Evolutionary conservation across 2,113 vertebrate genomes (phyloP), one percentile per base, ranked within the genome.

Genomic region (Salvelinus namaycush): DNA sequence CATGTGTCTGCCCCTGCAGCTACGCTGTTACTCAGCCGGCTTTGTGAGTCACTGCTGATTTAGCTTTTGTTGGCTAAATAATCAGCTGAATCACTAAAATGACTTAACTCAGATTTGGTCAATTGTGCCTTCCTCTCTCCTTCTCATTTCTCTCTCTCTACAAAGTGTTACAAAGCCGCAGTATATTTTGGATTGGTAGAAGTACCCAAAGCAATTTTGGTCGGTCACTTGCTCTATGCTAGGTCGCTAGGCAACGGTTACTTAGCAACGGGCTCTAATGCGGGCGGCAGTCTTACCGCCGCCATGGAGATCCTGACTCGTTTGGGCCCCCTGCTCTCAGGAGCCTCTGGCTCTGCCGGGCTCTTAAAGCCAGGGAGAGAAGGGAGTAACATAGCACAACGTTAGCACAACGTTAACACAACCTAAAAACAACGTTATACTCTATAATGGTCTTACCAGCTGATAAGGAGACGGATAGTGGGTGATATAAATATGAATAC

Each of bases 231-330:
- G 68, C 29, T n/a, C 29, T 18, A 20, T 44, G 72, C n/a, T 76
- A 85, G 84, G 87, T 54, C 4, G 86, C 87, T 88, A 89, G 83
- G 87, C 88, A 90, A 92, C 85, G 31, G 91, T 91, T 90, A 88
- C 90, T 82, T 81, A 81, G 89, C 89, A 91, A 91, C 91, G 83
- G 89, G 90, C 83, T 90, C 87, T 84, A 86, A 54, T 87, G 89
- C 83, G 81, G 89, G 81, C 79, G 88, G 89, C 87, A 88, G 78
- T 92, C 97, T 94, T 96, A 98, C 97, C 93, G 93, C 92, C 86
- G 14, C 14, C 51, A 97, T 88, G 88, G 96, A 96, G 93, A 97
- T 96, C 82, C 95, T 96, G 93, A 97, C 96, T 57, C 94, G 94
- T 90, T 97, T 96, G 92, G 91, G 90, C 91, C 95, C 96, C 90